These are phyloP conservation scores for Oithona nana DNA, from an alignment of 2,888 invertebrate genomes.

Conservation along the genomic window DNA sequence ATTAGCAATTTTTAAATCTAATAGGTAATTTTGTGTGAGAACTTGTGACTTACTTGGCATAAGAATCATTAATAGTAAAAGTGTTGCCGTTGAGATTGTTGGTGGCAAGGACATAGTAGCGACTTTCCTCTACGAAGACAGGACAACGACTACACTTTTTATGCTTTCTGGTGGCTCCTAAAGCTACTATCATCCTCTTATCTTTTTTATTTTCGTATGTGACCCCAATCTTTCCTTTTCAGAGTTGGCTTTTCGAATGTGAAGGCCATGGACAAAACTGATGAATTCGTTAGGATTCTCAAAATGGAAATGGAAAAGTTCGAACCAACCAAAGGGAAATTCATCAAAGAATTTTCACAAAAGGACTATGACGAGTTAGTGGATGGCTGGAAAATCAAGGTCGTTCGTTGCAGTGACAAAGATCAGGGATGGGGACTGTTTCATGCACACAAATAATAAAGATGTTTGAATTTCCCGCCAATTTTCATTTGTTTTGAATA, in stretches of 20 bases:
- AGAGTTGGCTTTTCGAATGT: slow-evolving; percentile 32
- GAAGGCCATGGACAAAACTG: slow-evolving; percentile 32
- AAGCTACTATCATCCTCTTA: no score
- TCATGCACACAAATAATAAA: slow-evolving; percentile 23
- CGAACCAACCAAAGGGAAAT: slow-evolving; percentile 29
- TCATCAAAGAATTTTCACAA: slow-evolving; percentile 31
- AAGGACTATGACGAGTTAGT: slow-evolving; percentile 32
- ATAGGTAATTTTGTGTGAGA: neutral
- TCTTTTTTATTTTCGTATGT: neutral
- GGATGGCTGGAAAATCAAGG: slow-evolving; percentile 31
- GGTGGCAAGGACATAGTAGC: no score
- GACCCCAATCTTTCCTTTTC: slow-evolving; percentile 22
- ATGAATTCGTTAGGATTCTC: slow-evolving; percentile 32
- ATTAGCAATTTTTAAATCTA: neutral
- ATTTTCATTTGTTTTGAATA: no score
- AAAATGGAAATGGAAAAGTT: slow-evolving; percentile 30
- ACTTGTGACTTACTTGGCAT: neutral
- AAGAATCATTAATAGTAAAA: neutral
- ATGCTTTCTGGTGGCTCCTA: no score
- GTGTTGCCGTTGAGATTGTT: no score
- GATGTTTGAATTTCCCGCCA: no score
- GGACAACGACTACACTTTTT: no score
- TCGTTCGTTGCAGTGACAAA: slow-evolving; percentile 28
- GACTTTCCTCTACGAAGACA: no score
- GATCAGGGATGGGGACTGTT: slow-evolving; percentile 32